A percentile compares a stretch with the other conserved stretches of the same genome.
phyloP scores from a whole-genome alignment of 2,888 invertebrate species.

The Sisyra nigra region DNA sequence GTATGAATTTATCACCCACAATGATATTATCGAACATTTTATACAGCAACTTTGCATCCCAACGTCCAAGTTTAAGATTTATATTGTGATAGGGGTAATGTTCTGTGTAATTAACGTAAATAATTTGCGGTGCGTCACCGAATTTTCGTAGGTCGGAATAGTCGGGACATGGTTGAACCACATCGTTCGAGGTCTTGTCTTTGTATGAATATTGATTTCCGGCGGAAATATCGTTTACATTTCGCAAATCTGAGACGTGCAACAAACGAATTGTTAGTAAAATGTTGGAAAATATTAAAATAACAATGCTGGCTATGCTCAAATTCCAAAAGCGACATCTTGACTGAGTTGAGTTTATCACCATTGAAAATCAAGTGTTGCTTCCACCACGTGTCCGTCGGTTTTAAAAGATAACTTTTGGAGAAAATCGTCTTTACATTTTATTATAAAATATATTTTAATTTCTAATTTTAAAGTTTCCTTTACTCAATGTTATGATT shows the following conservation, averaged over 20 bases:
- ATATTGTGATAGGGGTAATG: too few species aligned
- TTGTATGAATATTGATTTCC: constrained; percentile 3
- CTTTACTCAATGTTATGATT: too few species aligned
- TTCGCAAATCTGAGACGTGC: constrained; percentile 29
- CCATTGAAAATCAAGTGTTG: too few species aligned
- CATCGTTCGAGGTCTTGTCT: constrained; percentile 29
- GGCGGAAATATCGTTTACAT: constrained; percentile 10
- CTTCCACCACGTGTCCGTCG: too few species aligned
- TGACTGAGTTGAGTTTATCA: constrained; percentile 5
- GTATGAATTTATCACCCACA: constrained; percentile 47
- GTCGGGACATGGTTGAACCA: constrained; percentile 23
- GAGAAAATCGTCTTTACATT: too few species aligned
- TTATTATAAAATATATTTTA: too few species aligned
- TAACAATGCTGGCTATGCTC: constrained; percentile 43
- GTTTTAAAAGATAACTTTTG: neutral
- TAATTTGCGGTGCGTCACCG: neutral
- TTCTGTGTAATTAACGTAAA: too few species aligned
- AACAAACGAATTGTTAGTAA: constrained; percentile 39
- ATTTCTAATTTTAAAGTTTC: too few species aligned
- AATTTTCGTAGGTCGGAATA: neutral
- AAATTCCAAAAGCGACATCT: constrained; percentile 52
- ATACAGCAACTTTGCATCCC: constrained; percentile 54
- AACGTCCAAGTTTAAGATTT: constrained; percentile 49
- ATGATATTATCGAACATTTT: constrained; percentile 57
- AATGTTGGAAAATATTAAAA: constrained; percentile 47